phyloP scores from a whole-genome alignment of 2,797 vertebrate genomes.

The Malurus splendens region DNA sequence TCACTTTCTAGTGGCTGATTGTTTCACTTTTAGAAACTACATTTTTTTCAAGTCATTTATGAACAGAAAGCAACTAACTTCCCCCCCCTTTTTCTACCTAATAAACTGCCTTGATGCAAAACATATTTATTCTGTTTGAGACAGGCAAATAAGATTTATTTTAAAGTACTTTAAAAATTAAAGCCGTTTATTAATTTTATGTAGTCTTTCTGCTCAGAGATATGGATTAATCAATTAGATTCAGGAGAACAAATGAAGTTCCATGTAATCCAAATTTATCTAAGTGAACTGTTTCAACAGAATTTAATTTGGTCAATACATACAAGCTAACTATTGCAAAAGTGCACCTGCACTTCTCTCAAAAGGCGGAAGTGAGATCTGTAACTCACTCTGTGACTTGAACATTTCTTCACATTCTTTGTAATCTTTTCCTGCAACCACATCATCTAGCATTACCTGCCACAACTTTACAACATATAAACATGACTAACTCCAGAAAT shows the following conservation, averaged over 20 bases:
- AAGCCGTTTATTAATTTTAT: background rate
- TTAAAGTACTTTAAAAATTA: background rate
- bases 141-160: background rate
- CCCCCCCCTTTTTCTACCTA: background rate
- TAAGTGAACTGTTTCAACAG: background rate
- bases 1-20: background rate
- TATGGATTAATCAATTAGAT: background rate
- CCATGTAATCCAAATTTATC: background rate
- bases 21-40: background rate
- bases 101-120: background rate
- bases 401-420: background rate
- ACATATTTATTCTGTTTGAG: background rate
- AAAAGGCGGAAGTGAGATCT: background rate
- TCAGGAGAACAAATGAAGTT: background rate
- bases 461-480: background rate
- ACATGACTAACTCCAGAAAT: background rate
- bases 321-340: background rate
- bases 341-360: background rate
- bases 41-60: background rate
- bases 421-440: background rate
- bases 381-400: background rate
- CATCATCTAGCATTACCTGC: background rate
- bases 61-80: background rate
- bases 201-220: background rate
- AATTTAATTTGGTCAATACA: background rate